Evolutionary conservation across 2,888 invertebrate species (phyloP).

Genomic region (Parnassius mnemosyne): DNA sequence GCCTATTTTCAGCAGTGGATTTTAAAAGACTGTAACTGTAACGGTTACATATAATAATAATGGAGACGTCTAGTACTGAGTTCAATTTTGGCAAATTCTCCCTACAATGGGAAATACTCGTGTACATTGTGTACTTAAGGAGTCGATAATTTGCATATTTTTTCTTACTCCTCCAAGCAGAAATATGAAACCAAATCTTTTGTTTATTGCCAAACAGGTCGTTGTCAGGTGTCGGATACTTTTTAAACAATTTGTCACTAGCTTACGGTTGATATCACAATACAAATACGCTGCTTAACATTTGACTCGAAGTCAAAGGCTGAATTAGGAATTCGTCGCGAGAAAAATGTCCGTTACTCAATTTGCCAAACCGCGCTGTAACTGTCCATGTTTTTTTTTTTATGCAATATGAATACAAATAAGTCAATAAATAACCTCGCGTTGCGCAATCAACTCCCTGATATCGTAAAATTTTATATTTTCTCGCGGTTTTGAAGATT

Average conservation of each 20-base stretch:
- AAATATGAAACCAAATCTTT: no score
- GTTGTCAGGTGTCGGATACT: no score
- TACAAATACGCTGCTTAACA: neutral
- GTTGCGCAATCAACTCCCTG: constrained; percentile 12
- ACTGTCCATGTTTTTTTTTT: neutral
- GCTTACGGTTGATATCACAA: neutral
- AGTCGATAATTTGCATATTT: no score
- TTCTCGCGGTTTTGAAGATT: neutral
- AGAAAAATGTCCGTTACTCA: neutral
- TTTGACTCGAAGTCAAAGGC: neutral
- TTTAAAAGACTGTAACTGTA: no score
- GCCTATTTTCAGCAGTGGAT: no score
- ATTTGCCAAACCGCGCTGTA: neutral
- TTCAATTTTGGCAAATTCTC: no score
- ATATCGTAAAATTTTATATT: constrained; percentile 8
- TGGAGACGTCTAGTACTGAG: no score
- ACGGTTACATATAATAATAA: no score
- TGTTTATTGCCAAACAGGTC: no score
- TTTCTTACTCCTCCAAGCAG: no score
- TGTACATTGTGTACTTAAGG: neutral
- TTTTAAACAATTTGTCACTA: no score
- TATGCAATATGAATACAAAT: constrained; percentile 16
- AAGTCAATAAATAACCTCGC: constrained; percentile 5
- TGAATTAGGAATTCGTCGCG: neutral
- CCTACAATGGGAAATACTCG: neutral